Conservation (phyloP, 2,113 vertebrate genomes). For the Jaculus jaculus region DNA sequence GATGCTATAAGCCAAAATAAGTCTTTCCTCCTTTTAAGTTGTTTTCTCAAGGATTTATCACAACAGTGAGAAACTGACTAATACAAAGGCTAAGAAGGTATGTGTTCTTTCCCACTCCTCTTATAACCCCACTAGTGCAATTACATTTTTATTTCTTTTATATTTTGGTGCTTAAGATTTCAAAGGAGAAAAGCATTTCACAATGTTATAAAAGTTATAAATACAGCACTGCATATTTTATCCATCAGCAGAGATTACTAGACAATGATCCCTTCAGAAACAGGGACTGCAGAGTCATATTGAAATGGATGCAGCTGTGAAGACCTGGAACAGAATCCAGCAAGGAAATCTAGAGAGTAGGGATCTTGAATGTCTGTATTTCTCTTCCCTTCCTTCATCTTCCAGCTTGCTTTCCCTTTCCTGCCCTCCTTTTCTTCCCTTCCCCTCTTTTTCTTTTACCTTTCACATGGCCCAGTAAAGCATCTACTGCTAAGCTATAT, state of each 20-base stretch:
- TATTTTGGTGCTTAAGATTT: conserved; percentile 23
- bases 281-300: background rate
- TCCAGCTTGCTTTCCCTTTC: no score
- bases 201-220: background rate
- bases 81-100: background rate
- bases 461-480: background rate
- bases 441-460: background rate
- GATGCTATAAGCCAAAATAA: background rate
- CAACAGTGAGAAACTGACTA: background rate
- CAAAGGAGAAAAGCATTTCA: background rate
- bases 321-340: background rate
- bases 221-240: background rate
- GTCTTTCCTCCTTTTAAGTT: background rate
- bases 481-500: no score
- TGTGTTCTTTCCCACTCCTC: background rate
- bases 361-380: background rate
- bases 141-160: background rate
- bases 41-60: background rate
- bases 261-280: background rate
- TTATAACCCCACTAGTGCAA: background rate
- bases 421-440: background rate
- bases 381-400: no score
- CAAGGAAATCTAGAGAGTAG: background rate
- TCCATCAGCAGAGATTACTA: background rate
- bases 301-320: background rate